Base-by-base conservation (phyloP, 2,888 invertebrate genomes). In the Entomobrya proxima region DNA sequence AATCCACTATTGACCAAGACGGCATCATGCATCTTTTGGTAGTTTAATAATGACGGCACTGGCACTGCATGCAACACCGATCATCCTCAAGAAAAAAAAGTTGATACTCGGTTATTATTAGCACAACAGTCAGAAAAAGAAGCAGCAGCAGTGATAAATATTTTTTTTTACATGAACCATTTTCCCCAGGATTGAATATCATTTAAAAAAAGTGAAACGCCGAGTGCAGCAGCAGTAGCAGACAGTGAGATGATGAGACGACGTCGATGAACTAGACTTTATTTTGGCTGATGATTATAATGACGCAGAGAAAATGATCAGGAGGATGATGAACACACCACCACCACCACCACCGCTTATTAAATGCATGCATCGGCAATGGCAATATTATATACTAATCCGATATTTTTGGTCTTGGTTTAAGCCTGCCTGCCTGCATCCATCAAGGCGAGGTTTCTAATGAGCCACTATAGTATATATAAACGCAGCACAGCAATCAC, bases 331-430 rank as follows among this genome's bases (percentile, higher is more conserved):
- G 27, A 21, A n/a, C 18, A 67, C 27, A 67, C n/a, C n/a, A n/a
- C n/a, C n/a, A n/a, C n/a, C n/a, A n/a, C n/a, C 67, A 67, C 24
- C 81, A 81, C 81, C 77, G 40, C 86, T 86, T 86, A 86, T 86
- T 81, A 86, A 86, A 77, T 86, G 86, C 86, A 86, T 86, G 86
- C 86, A 86, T 67, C 77, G 69, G 32, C 64, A 72, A n/a, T 15
- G 40, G 37, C 40, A 67, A 37, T 27, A 52, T 50, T 5, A 7
- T n/a, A 21, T 9, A 32, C 32, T 18, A 55, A 52, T 18, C 40
- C 27, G 69, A 40, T 27, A 69, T 69, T 76, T 30, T 44, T 67
- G 55, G 74, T 58, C 61, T 30, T 13, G 69, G 55, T 75, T 44
- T 74, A 44, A 69, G 18, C 61, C 32, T 61, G 35, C 55, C 15